Evolutionary conservation across 1,140 invertebrate genomes (phyloP).

Genomic region (Drepana arcuata): DNA sequence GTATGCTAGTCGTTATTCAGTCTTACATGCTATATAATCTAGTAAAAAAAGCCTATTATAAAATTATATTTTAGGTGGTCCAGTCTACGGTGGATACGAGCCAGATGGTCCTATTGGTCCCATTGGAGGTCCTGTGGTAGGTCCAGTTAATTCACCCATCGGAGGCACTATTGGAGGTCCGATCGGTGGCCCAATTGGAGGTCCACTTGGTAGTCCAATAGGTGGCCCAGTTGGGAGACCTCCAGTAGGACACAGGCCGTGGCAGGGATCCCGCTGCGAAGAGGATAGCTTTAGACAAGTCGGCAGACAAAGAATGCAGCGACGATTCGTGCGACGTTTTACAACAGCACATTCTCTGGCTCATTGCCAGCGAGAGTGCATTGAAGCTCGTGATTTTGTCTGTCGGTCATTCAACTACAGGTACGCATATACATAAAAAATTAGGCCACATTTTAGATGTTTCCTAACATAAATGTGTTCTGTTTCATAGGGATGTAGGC

Average conservation of each 20-base stretch:
- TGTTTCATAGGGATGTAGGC: slow-evolving; percentile 54
- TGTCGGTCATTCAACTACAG: slow-evolving; percentile 91
- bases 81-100: slow-evolving; percentile 44
- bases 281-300: slow-evolving; percentile 88
- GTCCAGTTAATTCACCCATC: slow-evolving; percentile 37
- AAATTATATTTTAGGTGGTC: slow-evolving; percentile 23
- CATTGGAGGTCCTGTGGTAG: slow-evolving; percentile 31
- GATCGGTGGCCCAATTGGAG: slow-evolving; percentile 36
- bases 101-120: slow-evolving; percentile 44
- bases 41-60: too few relatives aligned
- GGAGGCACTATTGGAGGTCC: slow-evolving; percentile 23
- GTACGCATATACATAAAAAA: slow-evolving; percentile 54
- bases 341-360: slow-evolving; percentile 80
- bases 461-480: too few relatives aligned
- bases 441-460: too few relatives aligned
- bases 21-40: too few relatives aligned
- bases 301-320: slow-evolving; percentile 82
- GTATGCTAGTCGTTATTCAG: too few relatives aligned
- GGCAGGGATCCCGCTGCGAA: slow-evolving; percentile 75
- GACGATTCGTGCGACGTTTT: slow-evolving; percentile 83
- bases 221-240: slow-evolving; percentile 33
- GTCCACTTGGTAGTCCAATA: slow-evolving; percentile 40
- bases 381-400: slow-evolving; percentile 86
- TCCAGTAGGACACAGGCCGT: slow-evolving; percentile 42
- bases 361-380: slow-evolving; percentile 87